Percentiles rank a stretch among this genome's conserved stretches.
Evolutionary conservation across 2,797 vertebrate species (phyloP).

Genomic region (Cryptoprocta ferox): DNA sequence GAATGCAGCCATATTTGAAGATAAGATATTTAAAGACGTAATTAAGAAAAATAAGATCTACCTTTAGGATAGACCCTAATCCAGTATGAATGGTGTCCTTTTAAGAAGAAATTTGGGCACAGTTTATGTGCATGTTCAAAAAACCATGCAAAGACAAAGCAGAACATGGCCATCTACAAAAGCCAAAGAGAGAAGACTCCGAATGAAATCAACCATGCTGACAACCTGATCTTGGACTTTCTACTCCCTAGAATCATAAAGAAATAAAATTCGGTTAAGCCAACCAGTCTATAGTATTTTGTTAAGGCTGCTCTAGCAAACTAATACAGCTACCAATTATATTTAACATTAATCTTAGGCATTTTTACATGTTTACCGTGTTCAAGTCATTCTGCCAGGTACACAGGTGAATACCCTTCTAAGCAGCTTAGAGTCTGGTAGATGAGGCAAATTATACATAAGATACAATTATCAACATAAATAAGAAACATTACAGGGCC

Average conservation of each 20-base stretch:
- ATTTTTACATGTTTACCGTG: constrained; percentile 31
- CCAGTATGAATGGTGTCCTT: background rate
- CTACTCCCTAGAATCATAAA: background rate
- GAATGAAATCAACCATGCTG: background rate
- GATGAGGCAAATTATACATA: background rate
- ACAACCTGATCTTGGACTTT: background rate
- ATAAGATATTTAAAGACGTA: constrained; percentile 20
- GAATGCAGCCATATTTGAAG: background rate
- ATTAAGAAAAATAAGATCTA: constrained; percentile 37
- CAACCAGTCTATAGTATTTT: background rate
- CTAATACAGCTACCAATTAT: background rate
- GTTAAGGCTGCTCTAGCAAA: background rate
- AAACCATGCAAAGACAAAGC: background rate
- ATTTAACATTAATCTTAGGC: background rate
- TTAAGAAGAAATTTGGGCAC: background rate
- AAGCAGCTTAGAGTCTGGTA: constrained; percentile 16
- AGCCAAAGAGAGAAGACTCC: background rate
- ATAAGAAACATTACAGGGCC: background rate
- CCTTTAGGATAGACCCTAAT: background rate
- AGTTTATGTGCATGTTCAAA: background rate
- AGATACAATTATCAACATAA: constrained; percentile 16
- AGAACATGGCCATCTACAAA: background rate
- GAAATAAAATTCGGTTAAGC: constrained; percentile 35
- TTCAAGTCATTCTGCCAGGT: constrained; percentile 18
- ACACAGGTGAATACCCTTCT: background rate